Base-by-base conservation (phyloP, 2,113 vertebrate genomes). In the Lepidothrix coronata region DNA sequence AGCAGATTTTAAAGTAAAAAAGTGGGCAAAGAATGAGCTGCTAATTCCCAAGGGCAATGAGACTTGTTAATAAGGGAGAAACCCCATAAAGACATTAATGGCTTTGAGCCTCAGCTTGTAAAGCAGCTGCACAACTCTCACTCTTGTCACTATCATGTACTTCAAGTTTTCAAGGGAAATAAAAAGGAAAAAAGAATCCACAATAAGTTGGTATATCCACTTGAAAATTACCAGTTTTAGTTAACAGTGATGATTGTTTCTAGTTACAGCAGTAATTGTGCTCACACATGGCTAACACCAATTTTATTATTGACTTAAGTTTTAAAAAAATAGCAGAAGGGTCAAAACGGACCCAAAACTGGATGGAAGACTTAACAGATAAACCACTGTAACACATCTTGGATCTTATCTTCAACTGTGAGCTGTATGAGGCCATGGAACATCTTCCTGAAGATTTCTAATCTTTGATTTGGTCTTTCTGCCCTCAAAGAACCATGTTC, bases 401-500 rank as follows among this genome's bases (percentile, higher is more conserved):
- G 59, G 39, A 59, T 59, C 24, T 74, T 80, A 79, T 95, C 80
- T 87, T 91, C 73, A 89, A 21, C 77, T 71, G 77, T 52, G 73
- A 95, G 91, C 79, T 92, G 61, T 48, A 92, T 78, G 2, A 2
- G 61, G 66, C 48, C 62, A 78, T 13, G 11, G 70, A 89, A 85
- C 44, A 75, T 65, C 89, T 89, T 95, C 91, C 95, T 79, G 80
- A 95, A 86, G 86, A 91, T 72, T 94, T 91, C 72, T 91, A 62
- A 88, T 80, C 95, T 93, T 71, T 82, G 61, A 91, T 54, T 96
- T 72, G 25, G 94, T 92, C 91, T 89, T 95, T 91, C 62, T 97
- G 93, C 80, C 95, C 95, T 95, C 91, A 89, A 93, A 96, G 95
- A 96, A 92, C 73, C 80, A 91, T 24, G 84, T 95, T 96, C 93